Conservation (phyloP, 23 tunicate genomes). For the Oikopleura albicans region DNA sequence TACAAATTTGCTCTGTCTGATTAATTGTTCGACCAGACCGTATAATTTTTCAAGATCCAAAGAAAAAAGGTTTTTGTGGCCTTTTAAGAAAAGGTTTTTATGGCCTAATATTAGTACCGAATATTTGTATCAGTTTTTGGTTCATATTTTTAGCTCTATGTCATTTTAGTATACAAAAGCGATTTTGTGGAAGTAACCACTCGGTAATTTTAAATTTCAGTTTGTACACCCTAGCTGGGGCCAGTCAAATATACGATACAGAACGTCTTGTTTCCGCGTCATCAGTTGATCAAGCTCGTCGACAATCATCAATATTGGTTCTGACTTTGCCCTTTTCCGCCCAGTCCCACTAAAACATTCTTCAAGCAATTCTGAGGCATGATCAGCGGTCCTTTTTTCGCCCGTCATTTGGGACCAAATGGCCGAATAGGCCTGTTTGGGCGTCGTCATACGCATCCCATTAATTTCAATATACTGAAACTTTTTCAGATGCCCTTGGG, state of each 20-base stretch:
- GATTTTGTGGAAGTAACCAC: too few relatives aligned
- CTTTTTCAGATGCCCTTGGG: conserved; percentile 29
- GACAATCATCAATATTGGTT: conserved; percentile 35
- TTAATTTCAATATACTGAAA: conserved; percentile 62
- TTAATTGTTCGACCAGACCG: too few relatives aligned
- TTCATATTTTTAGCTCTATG: too few relatives aligned
- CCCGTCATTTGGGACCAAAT: conserved; percentile 41
- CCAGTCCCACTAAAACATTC: conserved; percentile 28
- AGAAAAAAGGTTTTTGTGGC: too few relatives aligned
- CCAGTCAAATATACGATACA: conserved; percentile 94
- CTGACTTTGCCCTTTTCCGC: conserved; percentile 27
- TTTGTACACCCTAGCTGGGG: too few relatives aligned
- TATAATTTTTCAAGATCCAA: too few relatives aligned
- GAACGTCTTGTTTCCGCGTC: conserved; percentile 90
- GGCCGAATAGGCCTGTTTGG: conserved; percentile 47
- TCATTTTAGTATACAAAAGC: too few relatives aligned
- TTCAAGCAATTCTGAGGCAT: conserved; percentile 57
- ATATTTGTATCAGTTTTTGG: too few relatives aligned
- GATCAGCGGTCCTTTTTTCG: conserved; percentile 55
- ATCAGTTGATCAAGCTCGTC: conserved; percentile 84
- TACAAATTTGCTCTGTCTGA: too few relatives aligned
- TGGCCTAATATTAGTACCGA: too few relatives aligned
- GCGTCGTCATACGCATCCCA: conserved; percentile 88
- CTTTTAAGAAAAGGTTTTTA: too few relatives aligned
- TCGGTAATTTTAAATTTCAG: too few relatives aligned